Base-by-base conservation (phyloP, 2,113 vertebrate species). In the Bubo blakistoni region DNA sequence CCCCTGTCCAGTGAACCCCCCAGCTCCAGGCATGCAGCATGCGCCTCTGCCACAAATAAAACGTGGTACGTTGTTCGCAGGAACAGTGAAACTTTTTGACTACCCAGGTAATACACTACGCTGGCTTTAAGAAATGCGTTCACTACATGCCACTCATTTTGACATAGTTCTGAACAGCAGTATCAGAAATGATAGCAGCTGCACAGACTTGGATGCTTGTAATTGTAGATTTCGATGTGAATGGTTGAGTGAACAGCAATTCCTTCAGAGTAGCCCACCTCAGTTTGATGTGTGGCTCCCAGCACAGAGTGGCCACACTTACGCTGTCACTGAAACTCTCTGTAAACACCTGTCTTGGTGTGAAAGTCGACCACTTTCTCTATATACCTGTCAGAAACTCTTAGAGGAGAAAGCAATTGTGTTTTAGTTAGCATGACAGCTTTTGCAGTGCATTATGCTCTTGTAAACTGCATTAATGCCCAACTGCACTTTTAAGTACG, bases 1-100 rank as follows among this genome's bases (percentile, higher is more conserved):
- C 7, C 20, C 13, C 22, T 12, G 22, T 17, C 14, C 47, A 36
- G 0, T 0, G 26, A 90, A 34, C 1, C 7, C 27, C 20, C 8
- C 9, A 46, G 5, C 6, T 52, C 38, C 70, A 59, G 57, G 29
- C 57, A 47, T 2, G 13, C 42, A 52, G 57, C 52, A 70, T 2
- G 0, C 1, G 2, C 15, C 62, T 42, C 27, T 26, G 22, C 17
- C 15, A 65, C 42, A 36, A 19, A 16, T 27, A 84, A 81, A 72
- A 81, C 9, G 36, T 16, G 26, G n/a, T 26, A 13, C 0, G 0
- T 16, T 21, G 7, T 27, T 77, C 49, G 55, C 32, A 85, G 61
- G 32, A 67, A n/a, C 18, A 70, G 19, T 81, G 22, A 27, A 77
- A 49, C 10, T 47, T 32, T 11, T 26, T 11, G 57, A 21, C 49